These are phyloP conservation scores for Gallinago undulata DNA, from an alignment of 2,113 vertebrate genomes.

Conservation along the genomic window DNA sequence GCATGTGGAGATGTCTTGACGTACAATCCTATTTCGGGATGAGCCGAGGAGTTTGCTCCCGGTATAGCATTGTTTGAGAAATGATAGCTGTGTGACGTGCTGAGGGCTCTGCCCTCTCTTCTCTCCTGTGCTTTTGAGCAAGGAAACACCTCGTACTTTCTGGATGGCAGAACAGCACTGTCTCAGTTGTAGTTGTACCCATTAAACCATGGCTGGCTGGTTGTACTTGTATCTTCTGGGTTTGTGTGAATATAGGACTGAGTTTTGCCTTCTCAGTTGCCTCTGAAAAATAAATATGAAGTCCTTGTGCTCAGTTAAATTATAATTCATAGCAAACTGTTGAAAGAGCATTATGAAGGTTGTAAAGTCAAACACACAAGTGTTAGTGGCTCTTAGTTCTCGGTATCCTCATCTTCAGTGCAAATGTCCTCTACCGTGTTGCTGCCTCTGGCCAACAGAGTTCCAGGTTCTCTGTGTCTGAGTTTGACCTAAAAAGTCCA, in stretches of 20 bases:
- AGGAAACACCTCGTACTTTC: background rate
- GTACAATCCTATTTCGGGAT: background rate
- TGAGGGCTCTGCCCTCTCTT: background rate
- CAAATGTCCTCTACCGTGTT: background rate
- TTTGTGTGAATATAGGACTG: background rate
- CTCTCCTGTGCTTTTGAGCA: fast-evolving
- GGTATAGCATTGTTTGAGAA: background rate
- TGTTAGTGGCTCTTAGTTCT: background rate
- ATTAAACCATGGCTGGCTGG: background rate
- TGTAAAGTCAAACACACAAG: background rate
- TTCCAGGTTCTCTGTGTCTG: background rate
- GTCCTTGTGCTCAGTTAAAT: background rate
- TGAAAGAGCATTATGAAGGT: fast-evolving
- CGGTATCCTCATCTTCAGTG: background rate
- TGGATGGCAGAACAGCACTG: background rate
- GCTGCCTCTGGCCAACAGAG: background rate
- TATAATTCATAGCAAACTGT: background rate
- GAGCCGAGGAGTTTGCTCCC: background rate
- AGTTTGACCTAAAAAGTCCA: too few relatives aligned
- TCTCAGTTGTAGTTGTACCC: background rate
- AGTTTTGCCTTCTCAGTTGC: background rate
- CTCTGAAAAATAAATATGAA: background rate
- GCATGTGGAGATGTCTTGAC: background rate
- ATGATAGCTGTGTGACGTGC: background rate
- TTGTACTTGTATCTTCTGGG: background rate